Base-by-base conservation (phyloP, 2,888 invertebrate genomes). In the Aphidius colemani region DNA sequence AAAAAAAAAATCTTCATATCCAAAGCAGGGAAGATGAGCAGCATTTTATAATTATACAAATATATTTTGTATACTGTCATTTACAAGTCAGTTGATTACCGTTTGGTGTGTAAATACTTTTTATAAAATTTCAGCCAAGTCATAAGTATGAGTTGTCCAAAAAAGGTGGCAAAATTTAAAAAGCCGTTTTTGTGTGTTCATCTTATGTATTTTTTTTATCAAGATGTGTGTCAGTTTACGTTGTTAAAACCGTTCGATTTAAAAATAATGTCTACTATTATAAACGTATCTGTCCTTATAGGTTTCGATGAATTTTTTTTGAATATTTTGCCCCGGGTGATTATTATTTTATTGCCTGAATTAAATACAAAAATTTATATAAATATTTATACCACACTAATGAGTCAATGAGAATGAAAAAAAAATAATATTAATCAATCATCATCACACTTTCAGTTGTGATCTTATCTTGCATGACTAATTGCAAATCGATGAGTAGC, bases 81-180 rank as follows among this genome's bases (percentile, higher is more conserved):
- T 13, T 10, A 39, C 9, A 50, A 40, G 44, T 62, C 40, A 50
- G 56, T 58, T 62, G 56, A 57, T 63, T 63, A 53, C 43, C 51
- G 40, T 30, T 30, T 30, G 30, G 30, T 30, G 30, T 30, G 40
- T 46, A 45, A 58, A 63, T 58, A 53, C 41, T 30, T 5, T 40
- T 46, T 65, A 65, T 63, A 61, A 68, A 67, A 58, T 58, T 70
- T 66, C 66, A 60, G 67, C 64, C 30, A 30, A 30, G 30, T 30
- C 30, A 30, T 30, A 66, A 68, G 57, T 43, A 7, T 11, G 44
- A 48, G 56, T 63, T 61, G 62, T 30, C 70, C 70, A 67, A 70
- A 70, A 70, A 70, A 68, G 70, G 70, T 65, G 62, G 58, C 67
- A 67, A 66, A 61, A 56, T 57, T 53, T 60, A 58, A 61, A 63